Evolutionary conservation across 2,888 invertebrate species (phyloP).

Genomic region (Pterostichus madidus): DNA sequence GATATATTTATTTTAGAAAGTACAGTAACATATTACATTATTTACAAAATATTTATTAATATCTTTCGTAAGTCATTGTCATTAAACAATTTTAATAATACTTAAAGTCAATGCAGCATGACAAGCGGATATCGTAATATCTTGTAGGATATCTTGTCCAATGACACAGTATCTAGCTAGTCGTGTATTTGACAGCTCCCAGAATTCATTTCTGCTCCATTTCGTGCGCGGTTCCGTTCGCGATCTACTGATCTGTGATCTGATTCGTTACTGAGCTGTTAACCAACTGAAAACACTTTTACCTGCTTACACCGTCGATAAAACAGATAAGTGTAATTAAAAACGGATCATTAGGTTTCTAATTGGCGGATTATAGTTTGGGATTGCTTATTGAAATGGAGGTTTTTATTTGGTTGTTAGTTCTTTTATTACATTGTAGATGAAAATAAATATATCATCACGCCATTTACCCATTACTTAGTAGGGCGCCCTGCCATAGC

Average conservation of each 20-base stretch:
- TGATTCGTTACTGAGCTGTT: too few relatives aligned
- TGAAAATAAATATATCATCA: too few relatives aligned
- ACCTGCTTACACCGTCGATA: too few relatives aligned
- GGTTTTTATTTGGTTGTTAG: too few relatives aligned
- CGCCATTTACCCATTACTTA: too few relatives aligned
- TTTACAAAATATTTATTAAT: background rate
- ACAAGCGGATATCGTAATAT: conserved; percentile 9
- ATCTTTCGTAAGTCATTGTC: background rate
- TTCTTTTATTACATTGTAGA: too few relatives aligned
- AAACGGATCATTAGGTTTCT: too few relatives aligned
- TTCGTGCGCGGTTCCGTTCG: conserved; percentile 5
- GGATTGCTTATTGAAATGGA: too few relatives aligned
- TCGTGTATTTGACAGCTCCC: conserved; percentile 11
- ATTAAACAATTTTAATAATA: conserved; percentile 3
- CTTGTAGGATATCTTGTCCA: background rate
- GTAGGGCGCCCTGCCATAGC: too few relatives aligned
- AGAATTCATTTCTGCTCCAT: conserved; percentile 51
- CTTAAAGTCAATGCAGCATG: background rate
- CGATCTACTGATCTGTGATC: too few relatives aligned
- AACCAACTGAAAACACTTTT: too few relatives aligned
- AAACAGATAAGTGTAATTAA: too few relatives aligned
- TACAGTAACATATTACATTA: background rate
- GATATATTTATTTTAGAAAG: conserved; percentile 3
- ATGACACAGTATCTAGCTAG: background rate
- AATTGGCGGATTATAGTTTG: background rate